These are phyloP conservation scores for Abramis brama DNA, from an alignment of 2,113 vertebrate genomes.

Conservation along the genomic window DNA sequence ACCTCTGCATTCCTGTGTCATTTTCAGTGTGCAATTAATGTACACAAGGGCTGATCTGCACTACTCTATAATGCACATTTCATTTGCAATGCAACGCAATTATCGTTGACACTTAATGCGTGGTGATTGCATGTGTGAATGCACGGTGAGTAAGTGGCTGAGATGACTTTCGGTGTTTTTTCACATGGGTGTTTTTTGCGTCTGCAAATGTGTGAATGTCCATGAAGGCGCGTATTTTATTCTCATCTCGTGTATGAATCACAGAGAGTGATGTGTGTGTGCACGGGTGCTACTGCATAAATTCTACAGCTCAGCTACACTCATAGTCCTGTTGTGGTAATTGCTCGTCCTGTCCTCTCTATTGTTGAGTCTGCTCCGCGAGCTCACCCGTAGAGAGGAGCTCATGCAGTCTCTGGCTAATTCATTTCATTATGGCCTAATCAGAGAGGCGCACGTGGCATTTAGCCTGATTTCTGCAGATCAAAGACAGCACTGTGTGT, in stretches of 20 bases:
- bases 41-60: background rate
- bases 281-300: background rate
- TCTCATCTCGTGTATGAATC: background rate
- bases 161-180: background rate
- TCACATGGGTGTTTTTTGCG: background rate
- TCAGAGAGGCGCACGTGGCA: slow-evolving; percentile 49
- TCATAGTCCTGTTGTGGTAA: slow-evolving; percentile 24
- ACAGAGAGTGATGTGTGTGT: background rate
- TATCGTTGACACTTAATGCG: slow-evolving; percentile 34
- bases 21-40: background rate
- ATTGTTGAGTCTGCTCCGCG: slow-evolving; percentile 5
- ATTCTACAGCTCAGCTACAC: background rate
- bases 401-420: slow-evolving; percentile 48
- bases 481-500: slow-evolving; percentile 49
- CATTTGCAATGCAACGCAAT: slow-evolving; percentile 17
- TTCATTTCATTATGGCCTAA: slow-evolving; percentile 59
- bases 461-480: slow-evolving; percentile 54
- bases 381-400: slow-evolving; percentile 19
- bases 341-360: slow-evolving; percentile 24
- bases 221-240: background rate
- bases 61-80: slow-evolving; percentile 23
- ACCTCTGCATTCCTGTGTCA: background rate
- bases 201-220: background rate
- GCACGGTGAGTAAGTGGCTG: background rate
- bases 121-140: slow-evolving; percentile 5